Conservation (phyloP, 2,113 vertebrate species). For the Rhinopomastus cyanomelas region DNA sequence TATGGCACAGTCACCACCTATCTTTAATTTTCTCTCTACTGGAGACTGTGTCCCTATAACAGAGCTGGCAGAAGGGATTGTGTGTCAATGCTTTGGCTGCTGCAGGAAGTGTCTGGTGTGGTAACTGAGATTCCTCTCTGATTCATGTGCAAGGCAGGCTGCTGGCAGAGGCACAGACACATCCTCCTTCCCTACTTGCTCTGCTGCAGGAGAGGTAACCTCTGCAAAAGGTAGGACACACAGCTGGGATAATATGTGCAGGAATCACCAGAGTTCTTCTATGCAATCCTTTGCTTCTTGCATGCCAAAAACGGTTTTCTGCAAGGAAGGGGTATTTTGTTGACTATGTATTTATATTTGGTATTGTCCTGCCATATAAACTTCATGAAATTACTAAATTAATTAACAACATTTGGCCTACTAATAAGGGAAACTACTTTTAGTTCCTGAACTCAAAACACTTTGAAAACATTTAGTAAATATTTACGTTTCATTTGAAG, state of each 20-base stretch:
- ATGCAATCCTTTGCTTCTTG: background rate
- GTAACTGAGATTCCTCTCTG: background rate
- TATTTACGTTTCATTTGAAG: background rate
- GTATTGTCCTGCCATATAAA: background rate
- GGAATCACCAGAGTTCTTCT: background rate
- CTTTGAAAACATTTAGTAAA: background rate
- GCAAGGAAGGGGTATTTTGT: background rate
- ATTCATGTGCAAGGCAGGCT: background rate
- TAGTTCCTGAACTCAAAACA: background rate
- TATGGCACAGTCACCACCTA: background rate
- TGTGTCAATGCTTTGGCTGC: background rate
- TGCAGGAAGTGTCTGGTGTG: background rate
- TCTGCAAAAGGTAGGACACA: background rate
- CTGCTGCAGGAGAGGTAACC: background rate
- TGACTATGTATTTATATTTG: background rate
- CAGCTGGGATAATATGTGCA: background rate
- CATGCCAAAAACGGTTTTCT: background rate
- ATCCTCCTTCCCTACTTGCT: background rate
- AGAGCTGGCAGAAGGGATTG: background rate
- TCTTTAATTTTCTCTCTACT: conserved; percentile 27
- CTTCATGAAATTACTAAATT: background rate
- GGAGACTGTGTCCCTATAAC: background rate
- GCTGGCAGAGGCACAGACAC: rapidly evolving
- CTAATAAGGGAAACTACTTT: background rate
- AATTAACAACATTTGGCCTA: background rate